phyloP scores from a whole-genome alignment of 1,140 invertebrate species.

The Dreissena polymorpha region DNA sequence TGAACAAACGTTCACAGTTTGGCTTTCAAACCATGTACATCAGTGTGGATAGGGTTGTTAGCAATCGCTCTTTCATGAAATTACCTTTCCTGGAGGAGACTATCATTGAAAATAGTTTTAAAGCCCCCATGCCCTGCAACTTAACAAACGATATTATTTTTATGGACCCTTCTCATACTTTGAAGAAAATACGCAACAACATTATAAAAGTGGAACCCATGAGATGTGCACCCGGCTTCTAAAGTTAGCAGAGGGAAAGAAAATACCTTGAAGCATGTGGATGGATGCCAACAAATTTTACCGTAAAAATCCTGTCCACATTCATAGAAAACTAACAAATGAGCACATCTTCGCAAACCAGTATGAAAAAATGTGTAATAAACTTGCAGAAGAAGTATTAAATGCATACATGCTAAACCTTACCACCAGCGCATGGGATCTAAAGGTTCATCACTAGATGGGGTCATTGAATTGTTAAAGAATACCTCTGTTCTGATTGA shows the following conservation, averaged over 20 bases:
- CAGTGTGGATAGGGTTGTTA: constrained; percentile 27
- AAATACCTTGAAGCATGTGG: constrained; percentile 41
- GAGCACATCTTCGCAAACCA: constrained; percentile 37
- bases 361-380: constrained; percentile 42
- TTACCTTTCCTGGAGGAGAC: constrained; percentile 30
- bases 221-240: constrained; percentile 16
- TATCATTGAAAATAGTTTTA: constrained; percentile 7
- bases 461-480: constrained; percentile 30
- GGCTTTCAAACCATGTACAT: constrained; percentile 31
- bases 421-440: constrained; percentile 38
- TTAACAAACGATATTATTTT: constrained; percentile 20
- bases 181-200: constrained; percentile 44
- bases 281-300: constrained; percentile 33
- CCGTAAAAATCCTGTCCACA: constrained; percentile 39
- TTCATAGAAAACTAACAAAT: constrained; percentile 39
- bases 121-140: constrained; percentile 31
- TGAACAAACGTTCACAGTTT: constrained; percentile 21
- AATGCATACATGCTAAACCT: constrained; percentile 28
- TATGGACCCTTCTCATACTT: constrained; percentile 32
- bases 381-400: constrained; percentile 43
- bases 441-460: constrained; percentile 27
- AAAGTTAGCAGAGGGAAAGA: constrained; percentile 9
- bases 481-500: constrained; percentile 32
- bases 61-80: constrained; percentile 35
- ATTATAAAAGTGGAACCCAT: constrained; percentile 30